Base-by-base conservation (phyloP, 2,797 vertebrate species). In the Neopelma chrysocephalum region DNA sequence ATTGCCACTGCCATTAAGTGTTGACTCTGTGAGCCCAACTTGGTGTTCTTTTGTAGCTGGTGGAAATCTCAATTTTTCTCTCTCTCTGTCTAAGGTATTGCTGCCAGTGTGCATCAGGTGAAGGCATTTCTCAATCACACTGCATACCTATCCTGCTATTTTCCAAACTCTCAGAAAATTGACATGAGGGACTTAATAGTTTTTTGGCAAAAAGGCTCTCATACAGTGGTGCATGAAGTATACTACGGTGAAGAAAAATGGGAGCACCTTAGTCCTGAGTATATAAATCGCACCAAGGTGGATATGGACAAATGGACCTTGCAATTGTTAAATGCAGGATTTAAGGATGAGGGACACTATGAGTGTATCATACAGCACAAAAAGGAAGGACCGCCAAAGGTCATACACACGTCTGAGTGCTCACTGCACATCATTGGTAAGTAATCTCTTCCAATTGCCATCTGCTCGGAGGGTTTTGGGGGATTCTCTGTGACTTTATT, bases 231-330 rank as follows among this genome's bases (percentile, higher is more conserved):
- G 23, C 77, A 97, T 0, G 92, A 97, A 89, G 34, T 96, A 23
- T 92, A 85, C 64, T 31, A 77, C 0, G 96, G 96, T 15, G 81
- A 95, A 72, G 93, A 94, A 73, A 96, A 56, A 36, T 34, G 12
- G 0, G 86, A 93, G 1, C 29, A 97, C 79, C 75, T 97, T 29
- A 94, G 75, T 57, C 93, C 94, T 85, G 92, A 94, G 27, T 97
- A 97, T 3, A 45, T 60, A 71, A 96, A 97, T 76, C 96, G 95
- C 56, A 97, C 96, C 40, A 96, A 90, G 78, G 12, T 95, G 95
- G 94, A 96, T 43, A 60, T 82, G 60, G 68, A 57, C 40, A 87
- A 77, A 87, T 96, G 94, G 96, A 96, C 87, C 57, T 87, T 97
- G 90, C 81, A 94, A 22, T 14, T 97, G 78, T 42, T 95, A 47